Evolutionary conservation across 2,113 vertebrate species (phyloP).

Genomic region (Embiotoca jacksoni): DNA sequence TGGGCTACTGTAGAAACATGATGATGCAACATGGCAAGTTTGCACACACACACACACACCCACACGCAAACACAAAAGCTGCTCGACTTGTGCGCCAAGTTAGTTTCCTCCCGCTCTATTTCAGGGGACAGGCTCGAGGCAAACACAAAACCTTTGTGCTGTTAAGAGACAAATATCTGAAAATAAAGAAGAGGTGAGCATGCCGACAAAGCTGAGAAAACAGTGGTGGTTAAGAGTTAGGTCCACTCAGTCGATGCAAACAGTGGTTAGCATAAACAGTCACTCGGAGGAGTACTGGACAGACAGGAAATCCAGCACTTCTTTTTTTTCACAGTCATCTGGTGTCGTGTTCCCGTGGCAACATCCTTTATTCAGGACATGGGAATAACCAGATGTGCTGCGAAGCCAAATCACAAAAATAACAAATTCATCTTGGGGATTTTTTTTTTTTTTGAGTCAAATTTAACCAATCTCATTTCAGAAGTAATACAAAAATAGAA

Average conservation of each 20-base stretch:
- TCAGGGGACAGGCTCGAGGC: conserved; percentile 2
- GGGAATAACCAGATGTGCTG: not conserved
- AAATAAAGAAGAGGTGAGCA: conserved; percentile 46
- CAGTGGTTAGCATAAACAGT: conserved; percentile 60
- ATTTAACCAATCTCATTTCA: not conserved
- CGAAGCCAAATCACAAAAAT: not conserved
- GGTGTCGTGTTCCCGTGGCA: not conserved
- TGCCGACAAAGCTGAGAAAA: conserved; percentile 53
- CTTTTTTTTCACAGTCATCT: not conserved
- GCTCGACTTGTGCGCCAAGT: conserved; percentile 50
- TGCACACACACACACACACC: conserved; percentile 10
- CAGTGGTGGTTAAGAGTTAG: conserved; percentile 56
- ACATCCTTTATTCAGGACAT: conserved; percentile 19
- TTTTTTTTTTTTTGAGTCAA: not conserved
- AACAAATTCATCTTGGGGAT: not conserved
- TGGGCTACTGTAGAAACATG: not conserved
- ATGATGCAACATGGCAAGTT: too few species aligned
- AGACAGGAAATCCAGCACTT: conserved; percentile 53
- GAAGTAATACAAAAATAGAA: not conserved
- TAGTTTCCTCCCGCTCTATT: conserved; percentile 39
- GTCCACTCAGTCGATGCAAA: conserved; percentile 47
- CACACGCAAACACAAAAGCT: conserved; percentile 33
- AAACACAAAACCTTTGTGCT: conserved; percentile 9
- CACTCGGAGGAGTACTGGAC: conserved; percentile 71
- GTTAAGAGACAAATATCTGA: conserved; percentile 25